Evolutionary conservation across 2,113 vertebrate species (phyloP), one percentile per base, ranked within the genome.

Genomic region (Poeciliopsis occidentalis): DNA sequence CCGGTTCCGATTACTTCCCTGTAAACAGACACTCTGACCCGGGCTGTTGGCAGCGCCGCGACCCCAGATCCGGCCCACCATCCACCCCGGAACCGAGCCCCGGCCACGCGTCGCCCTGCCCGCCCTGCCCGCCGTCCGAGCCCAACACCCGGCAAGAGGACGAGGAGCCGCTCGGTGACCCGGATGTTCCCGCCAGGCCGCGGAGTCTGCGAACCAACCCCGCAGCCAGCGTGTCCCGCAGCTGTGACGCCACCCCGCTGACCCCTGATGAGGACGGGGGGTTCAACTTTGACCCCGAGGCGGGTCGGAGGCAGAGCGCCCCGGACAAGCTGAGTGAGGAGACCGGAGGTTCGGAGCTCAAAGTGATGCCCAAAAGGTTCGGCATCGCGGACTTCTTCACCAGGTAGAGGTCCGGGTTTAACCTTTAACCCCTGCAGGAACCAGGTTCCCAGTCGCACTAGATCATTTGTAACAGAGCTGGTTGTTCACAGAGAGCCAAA

Each of bases 381-480:
- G 96, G 95, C n/a, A 95, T 99, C 63, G 94, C 97, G 0, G 96
- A 98, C 69, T 98, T 98, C 91, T 96, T 99, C 86, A 94, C 94
- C 92, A 98, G 97, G 97, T 99, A 95, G 81, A 29, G 19, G 17
- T 29, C 31, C 13, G n/a, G 12, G 41, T 27, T 41, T 26, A 4
- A 11, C 8, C 44, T 47, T 47, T 47, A 47, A 19, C 44, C 44
- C 44, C 13, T 37, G 8, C 51, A 57, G 8, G 5, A 11, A 10
- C 51, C 51, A 8, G 51, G 44, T 47, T 47, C 44, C 44, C 19
- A 17, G 44, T 12, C 17, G 44, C 39, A 41, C 12, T 41, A 47
- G 19, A 19, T 19, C 44, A 47, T 17, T 47, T 15, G 4, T 47
- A 47, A 19, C 13, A 17, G 4, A 47, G 17, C 44, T 47, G 44